Evolutionary conservation across 2,113 vertebrate species (phyloP).

Genomic region (Solea senegalensis): DNA sequence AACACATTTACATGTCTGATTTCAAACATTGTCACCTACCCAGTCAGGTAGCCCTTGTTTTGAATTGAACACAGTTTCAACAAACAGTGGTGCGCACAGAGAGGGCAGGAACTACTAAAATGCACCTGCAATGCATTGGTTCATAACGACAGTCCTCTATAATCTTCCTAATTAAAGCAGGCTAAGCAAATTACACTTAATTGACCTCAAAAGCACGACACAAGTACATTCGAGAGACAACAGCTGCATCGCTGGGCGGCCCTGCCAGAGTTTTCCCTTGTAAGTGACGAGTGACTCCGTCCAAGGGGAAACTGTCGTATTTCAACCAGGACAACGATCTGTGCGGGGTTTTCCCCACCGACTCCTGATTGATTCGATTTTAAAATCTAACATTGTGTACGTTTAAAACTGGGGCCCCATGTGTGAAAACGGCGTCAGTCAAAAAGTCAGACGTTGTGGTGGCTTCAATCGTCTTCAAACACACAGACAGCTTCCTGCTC

Average conservation of each 20-base stretch:
- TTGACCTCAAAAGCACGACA: constrained; percentile 48
- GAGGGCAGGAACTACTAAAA: constrained; percentile 43
- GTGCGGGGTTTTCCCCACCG: constrained; percentile 8
- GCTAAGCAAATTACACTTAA: constrained; percentile 43
- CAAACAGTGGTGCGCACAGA: constrained; percentile 46
- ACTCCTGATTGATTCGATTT: constrained; percentile 12
- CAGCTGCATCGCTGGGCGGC: constrained; percentile 55
- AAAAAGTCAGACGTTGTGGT: constrained; percentile 13
- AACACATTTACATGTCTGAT: constrained; percentile 50
- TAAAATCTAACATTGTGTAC: constrained; percentile 15
- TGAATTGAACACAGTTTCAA: constrained; percentile 55
- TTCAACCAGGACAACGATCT: constrained; percentile 37
- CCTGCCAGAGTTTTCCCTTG: constrained; percentile 40
- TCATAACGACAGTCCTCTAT: constrained; percentile 22
- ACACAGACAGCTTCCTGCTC: constrained; percentile 28
- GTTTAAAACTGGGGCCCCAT: constrained; percentile 29
- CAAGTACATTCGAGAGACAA: constrained; percentile 47
- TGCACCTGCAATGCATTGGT: constrained; percentile 36
- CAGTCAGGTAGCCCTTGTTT: constrained; percentile 56
- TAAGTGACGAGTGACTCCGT: constrained; percentile 28
- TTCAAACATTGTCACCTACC: constrained; percentile 52
- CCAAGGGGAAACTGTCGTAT: constrained; percentile 31
- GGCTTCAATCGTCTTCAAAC: constrained; percentile 31
- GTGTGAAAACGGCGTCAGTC: constrained; percentile 12
- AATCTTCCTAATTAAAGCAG: constrained; percentile 46